Conservation (phyloP, 2,113 vertebrate genomes). For the Chaenocephalus aceratus region DNA sequence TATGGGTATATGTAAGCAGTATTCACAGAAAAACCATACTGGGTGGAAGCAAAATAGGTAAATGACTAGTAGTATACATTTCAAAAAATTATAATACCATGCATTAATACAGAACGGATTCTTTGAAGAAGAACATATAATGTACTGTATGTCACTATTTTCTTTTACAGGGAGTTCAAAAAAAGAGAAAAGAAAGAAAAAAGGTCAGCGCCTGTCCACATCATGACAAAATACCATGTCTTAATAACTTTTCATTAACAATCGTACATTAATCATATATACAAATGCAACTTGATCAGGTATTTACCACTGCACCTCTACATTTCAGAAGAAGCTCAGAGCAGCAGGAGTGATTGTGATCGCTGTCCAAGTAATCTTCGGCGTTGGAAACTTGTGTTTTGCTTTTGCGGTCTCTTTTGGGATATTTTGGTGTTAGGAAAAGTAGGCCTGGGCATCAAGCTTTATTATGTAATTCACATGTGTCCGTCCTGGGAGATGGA, state of each 20-base stretch:
- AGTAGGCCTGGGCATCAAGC: background rate
- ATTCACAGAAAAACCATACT: background rate
- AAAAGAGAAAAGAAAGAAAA: background rate
- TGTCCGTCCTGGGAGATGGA: too few relatives aligned
- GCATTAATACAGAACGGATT: background rate
- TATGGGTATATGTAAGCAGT: background rate
- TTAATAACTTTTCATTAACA: background rate
- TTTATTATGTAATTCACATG: too few relatives aligned
- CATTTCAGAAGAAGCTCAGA: conserved; percentile 19
- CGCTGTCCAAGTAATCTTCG: background rate
- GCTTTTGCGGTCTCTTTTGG: background rate
- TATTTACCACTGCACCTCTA: background rate
- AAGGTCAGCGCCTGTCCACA: conserved; percentile 22
- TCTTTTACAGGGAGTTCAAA: conserved; percentile 7
- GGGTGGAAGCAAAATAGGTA: conserved; percentile 11
- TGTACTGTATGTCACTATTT: background rate
- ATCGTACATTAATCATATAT: too few relatives aligned
- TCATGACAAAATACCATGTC: background rate
- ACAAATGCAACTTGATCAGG: too few relatives aligned
- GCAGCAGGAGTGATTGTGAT: accelerated
- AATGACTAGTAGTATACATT: background rate
- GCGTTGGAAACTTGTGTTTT: conserved; percentile 3
- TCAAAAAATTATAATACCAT: background rate
- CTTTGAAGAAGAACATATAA: background rate
- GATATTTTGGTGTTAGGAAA: background rate